Evolutionary conservation across 1,140 invertebrate genomes (phyloP).

Genomic region (Drosophila arawakana): DNA sequence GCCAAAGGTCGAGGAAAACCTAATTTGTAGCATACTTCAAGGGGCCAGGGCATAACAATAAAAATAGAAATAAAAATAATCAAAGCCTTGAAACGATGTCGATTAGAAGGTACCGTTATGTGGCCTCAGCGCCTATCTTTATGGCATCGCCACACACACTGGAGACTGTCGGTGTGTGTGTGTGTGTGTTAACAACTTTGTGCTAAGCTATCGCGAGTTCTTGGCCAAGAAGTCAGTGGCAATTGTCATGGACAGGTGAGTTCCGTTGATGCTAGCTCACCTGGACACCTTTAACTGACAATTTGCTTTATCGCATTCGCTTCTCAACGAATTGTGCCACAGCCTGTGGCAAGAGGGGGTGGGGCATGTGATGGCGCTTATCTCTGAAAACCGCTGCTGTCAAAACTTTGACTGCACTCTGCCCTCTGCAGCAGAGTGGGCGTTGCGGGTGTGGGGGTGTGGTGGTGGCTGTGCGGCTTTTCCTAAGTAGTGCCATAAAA

Average conservation of each 20-base stretch:
- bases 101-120: conserved; percentile 72
- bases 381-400: conserved; percentile 73
- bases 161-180: neutral
- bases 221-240: conserved; percentile 30
- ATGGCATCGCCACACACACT: conserved; percentile 61
- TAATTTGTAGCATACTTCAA: conserved; percentile 44
- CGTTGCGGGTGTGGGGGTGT: neutral
- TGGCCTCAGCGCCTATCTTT: conserved; percentile 61
- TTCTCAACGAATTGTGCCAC: conserved; percentile 18
- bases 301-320: conserved; percentile 48
- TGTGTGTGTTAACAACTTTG: conserved; percentile 35
- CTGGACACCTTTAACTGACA: conserved; percentile 38
- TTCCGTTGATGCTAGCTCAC: conserved; percentile 34
- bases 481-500: conserved; percentile 40
- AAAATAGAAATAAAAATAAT: conserved; percentile 63
- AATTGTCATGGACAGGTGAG: conserved; percentile 21
- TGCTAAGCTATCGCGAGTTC: conserved; percentile 44
- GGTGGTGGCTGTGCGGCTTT: neutral
- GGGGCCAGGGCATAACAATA: conserved; percentile 64
- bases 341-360: conserved; percentile 27
- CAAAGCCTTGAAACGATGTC: conserved; percentile 60
- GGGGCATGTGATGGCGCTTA: conserved; percentile 52
- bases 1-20: conserved; percentile 51
- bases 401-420: conserved; percentile 69
- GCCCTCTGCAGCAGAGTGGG: conserved; percentile 21